These are phyloP conservation scores for Cercocebus atys DNA, from an alignment of 2,113 vertebrate species.

Conservation along the genomic window DNA sequence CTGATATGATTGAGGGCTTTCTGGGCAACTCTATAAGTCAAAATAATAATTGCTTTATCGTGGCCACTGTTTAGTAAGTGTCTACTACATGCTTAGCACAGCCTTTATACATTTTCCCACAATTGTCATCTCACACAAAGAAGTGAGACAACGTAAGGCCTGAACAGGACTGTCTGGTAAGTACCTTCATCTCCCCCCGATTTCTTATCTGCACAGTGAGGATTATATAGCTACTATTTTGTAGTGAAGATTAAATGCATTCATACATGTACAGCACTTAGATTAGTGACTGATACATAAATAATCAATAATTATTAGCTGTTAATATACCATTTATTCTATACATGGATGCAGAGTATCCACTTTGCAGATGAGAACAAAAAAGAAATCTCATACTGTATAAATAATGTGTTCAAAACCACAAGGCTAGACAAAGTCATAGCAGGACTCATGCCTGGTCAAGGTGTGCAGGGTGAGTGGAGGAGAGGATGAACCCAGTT, in stretches of 20 bases:
- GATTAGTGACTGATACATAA: not conserved
- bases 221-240: not conserved
- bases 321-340: not conserved
- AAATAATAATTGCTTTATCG: not conserved
- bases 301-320: not conserved
- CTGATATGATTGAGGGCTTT: not conserved
- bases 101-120: not conserved
- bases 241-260: not conserved
- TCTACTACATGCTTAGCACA: not conserved
- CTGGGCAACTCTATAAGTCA: not conserved
- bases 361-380: not conserved
- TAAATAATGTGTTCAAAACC: not conserved
- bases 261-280: not conserved
- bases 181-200: not conserved
- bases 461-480: too few species aligned
- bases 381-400: not conserved
- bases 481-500: not conserved
- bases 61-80: not conserved
- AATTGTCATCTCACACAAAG: not conserved
- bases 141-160: not conserved
- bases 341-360: not conserved
- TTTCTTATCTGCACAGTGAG: not conserved
- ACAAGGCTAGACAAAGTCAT: not conserved
- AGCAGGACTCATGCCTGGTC: not conserved
- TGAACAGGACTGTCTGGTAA: not conserved